Conservation (phyloP, 2,888 invertebrate species). For the Sarcophaga carnaria region DNA sequence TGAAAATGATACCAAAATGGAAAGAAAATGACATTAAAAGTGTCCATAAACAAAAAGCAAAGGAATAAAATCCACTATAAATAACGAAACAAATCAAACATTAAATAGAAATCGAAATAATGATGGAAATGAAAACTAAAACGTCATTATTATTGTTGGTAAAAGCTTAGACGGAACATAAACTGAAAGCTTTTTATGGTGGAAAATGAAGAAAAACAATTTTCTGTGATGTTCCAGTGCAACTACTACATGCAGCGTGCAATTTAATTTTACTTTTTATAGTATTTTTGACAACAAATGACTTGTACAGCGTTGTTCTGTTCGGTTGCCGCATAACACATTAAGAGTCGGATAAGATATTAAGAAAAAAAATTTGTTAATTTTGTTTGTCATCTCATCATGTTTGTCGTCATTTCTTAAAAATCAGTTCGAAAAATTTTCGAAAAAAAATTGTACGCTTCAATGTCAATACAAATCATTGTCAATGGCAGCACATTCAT, state of each 20-base stretch:
- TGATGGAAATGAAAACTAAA: conserved; percentile 8
- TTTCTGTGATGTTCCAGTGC: neutral
- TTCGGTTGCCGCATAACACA: no score
- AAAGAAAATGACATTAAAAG: conserved; percentile 5
- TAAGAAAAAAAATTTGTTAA: neutral
- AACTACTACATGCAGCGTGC: neutral
- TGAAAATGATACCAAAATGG: conserved; percentile 25
- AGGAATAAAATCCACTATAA: neutral
- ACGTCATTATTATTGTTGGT: conserved; percentile 10
- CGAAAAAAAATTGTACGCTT: conserved; percentile 14
- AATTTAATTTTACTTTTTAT: conserved; percentile 16
- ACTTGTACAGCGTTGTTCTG: conserved; percentile 41
- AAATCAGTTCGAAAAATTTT: conserved; percentile 13
- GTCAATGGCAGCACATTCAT: conserved; percentile 36
- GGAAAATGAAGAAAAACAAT: conserved; percentile 24
- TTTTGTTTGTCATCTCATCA: neutral
- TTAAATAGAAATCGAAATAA: conserved; percentile 42
- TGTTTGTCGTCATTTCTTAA: neutral
- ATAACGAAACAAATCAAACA: conserved; percentile 59
- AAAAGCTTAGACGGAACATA: conserved; percentile 8
- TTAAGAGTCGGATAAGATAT: no score
- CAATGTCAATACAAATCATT: conserved; percentile 44
- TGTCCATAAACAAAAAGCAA: neutral
- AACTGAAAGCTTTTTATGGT: conserved; percentile 49
- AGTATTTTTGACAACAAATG: conserved; percentile 55